phyloP scores from a whole-genome alignment of 2,113 vertebrate genomes.

The Pterocles burchelli region DNA sequence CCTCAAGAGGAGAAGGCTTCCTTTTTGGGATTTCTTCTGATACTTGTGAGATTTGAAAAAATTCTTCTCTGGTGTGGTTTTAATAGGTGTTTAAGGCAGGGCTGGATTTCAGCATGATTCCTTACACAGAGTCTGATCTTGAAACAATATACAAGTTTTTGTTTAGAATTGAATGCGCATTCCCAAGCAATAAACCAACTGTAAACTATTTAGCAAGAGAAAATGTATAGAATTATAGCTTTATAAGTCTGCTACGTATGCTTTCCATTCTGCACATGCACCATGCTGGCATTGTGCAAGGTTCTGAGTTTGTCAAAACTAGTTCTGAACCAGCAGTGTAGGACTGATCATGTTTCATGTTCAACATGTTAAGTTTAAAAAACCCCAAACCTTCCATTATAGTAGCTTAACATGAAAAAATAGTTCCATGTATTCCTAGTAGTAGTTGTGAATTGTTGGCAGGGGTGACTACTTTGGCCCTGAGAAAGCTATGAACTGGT shows the following conservation, averaged over 20 bases:
- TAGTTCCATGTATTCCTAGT: background rate
- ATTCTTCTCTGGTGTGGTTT: background rate
- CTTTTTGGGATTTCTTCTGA: background rate
- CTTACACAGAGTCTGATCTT: background rate
- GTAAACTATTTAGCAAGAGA: background rate
- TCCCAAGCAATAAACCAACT: background rate
- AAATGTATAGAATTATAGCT: background rate
- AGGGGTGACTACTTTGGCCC: background rate
- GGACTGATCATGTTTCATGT: background rate
- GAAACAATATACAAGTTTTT: background rate
- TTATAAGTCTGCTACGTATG: background rate
- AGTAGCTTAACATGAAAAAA: background rate
- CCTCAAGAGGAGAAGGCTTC: background rate
- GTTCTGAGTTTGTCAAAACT: background rate
- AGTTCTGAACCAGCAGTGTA: background rate
- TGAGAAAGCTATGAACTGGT: background rate
- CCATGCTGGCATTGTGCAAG: background rate
- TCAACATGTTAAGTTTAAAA: background rate
- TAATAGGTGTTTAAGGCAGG: background rate
- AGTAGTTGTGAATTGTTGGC: background rate
- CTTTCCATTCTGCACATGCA: background rate
- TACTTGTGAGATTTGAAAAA: background rate
- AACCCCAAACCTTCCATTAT: background rate
- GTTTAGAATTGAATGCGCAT: background rate
- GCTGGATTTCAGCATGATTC: background rate